Conservation (phyloP, 1,140 invertebrate genomes). For the Drosophila subobscura region DNA sequence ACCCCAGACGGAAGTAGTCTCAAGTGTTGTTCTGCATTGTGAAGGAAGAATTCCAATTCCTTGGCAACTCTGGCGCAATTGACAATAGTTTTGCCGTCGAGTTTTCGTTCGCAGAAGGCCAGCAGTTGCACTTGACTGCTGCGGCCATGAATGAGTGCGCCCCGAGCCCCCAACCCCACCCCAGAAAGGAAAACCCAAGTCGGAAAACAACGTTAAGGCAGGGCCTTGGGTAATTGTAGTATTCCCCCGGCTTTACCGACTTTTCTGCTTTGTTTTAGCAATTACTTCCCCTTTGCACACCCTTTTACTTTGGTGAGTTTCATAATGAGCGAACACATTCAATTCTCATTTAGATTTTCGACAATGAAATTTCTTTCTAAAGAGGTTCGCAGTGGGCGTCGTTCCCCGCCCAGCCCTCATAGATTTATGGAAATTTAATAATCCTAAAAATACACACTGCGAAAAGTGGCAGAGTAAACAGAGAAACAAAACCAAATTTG, state of each 20-base stretch:
- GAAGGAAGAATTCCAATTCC: slow-evolving; percentile 33
- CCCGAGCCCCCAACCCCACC: too few species aligned
- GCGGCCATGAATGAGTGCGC: slow-evolving; percentile 16
- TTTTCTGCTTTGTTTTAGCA: slow-evolving; percentile 25
- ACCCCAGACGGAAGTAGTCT: slow-evolving; percentile 38
- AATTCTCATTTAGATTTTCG: slow-evolving; percentile 49
- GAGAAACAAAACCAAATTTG: too few species aligned
- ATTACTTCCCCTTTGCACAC: slow-evolving; percentile 18
- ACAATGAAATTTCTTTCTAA: slow-evolving; percentile 39
- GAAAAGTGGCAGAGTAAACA: neutral
- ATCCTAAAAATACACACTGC: neutral
- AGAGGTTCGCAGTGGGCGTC: slow-evolving; percentile 1
- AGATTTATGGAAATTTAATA: slow-evolving; percentile 71
- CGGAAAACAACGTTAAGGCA: slow-evolving; percentile 27
- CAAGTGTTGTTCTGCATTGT: slow-evolving; percentile 52
- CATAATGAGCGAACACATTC: slow-evolving; percentile 59
- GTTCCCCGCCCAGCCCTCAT: neutral
- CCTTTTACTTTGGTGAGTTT: slow-evolving; percentile 33
- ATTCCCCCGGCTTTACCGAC: slow-evolving; percentile 26
- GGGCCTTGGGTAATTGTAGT: slow-evolving; percentile 54
- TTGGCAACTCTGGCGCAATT: slow-evolving; percentile 38
- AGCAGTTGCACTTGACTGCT: slow-evolving; percentile 47
- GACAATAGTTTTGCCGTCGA: slow-evolving; percentile 60
- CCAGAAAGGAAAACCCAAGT: slow-evolving; percentile 21
- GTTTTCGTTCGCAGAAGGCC: slow-evolving; percentile 19